Percentiles rank a stretch among this genome's conserved stretches.
Conservation (phyloP, 2,888 invertebrate genomes). For the Tyria jacobaeae region DNA sequence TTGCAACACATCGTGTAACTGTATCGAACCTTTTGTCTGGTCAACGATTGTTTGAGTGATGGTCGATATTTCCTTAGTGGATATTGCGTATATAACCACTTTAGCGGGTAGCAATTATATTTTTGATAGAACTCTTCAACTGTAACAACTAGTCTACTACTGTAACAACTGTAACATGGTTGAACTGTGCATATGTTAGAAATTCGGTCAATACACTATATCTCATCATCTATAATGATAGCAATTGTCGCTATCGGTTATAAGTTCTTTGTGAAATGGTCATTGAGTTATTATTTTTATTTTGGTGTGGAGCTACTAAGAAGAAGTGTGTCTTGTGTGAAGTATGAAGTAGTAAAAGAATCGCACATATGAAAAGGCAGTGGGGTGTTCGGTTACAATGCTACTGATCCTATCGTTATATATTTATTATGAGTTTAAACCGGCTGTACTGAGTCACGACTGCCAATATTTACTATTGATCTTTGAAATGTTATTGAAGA, state of each 20-base stretch:
- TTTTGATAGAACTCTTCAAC: conserved; percentile 47
- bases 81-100: conserved; percentile 61
- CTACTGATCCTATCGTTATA: conserved; percentile 35
- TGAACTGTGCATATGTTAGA: conserved; percentile 38
- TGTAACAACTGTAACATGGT: too few species aligned
- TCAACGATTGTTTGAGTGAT: conserved; percentile 73
- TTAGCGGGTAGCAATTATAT: conserved; percentile 65
- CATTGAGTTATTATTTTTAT: conserved; percentile 20
- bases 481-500: conserved; percentile 10
- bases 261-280: conserved; percentile 31
- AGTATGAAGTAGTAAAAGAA: conserved; percentile 12
- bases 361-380: conserved; percentile 5
- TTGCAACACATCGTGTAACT: conserved; percentile 72
- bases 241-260: conserved; percentile 36
- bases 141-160: too few species aligned
- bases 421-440: conserved; percentile 41
- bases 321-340: conserved; percentile 15
- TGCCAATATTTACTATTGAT: conserved; percentile 32
- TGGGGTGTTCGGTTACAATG: conserved; percentile 21
- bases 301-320: conserved; percentile 23
- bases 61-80: conserved; percentile 65
- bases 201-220: conserved; percentile 37
- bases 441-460: conserved; percentile 26
- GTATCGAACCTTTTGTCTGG: conserved; percentile 80
- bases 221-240: conserved; percentile 45